Evolutionary conservation across 2,113 vertebrate species (phyloP).

Genomic region (Sciurus niger): DNA sequence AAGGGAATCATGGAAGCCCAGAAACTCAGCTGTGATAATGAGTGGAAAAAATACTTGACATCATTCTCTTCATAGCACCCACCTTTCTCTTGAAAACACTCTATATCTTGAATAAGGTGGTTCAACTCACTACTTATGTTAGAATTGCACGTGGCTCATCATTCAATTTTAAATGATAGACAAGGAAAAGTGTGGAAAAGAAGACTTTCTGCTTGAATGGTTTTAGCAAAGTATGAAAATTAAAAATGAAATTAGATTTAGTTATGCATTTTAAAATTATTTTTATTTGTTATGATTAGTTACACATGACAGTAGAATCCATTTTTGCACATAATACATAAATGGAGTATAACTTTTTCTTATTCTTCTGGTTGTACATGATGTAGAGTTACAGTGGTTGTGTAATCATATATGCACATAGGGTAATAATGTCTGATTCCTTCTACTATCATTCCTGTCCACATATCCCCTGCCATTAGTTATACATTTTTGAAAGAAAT

Average conservation of each 20-base stretch:
- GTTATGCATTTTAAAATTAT: neutral
- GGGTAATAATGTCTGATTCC: too few relatives aligned
- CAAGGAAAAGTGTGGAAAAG: neutral
- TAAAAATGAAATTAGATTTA: slow-evolving; percentile 34
- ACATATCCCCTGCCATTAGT: too few relatives aligned
- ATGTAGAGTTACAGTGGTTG: too few relatives aligned
- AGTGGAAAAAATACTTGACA: neutral
- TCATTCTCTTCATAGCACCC: neutral
- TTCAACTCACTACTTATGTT: neutral
- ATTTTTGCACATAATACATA: too few relatives aligned
- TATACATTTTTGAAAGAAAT: neutral
- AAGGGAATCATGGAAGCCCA: neutral
- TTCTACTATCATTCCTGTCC: too few relatives aligned
- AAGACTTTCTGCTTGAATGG: neutral
- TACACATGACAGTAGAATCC: too few relatives aligned
- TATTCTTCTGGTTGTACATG: too few relatives aligned
- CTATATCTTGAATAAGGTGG: neutral
- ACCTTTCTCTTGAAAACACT: neutral
- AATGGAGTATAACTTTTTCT: too few relatives aligned
- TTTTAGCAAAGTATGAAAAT: slow-evolving; percentile 23
- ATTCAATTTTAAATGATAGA: neutral
- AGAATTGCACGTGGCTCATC: neutral
- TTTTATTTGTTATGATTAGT: too few relatives aligned
- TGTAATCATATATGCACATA: too few relatives aligned
- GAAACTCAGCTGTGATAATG: neutral